These are phyloP conservation scores for Lacanobia oleracea DNA, from an alignment of 2,888 invertebrate species.

Conservation along the genomic window DNA sequence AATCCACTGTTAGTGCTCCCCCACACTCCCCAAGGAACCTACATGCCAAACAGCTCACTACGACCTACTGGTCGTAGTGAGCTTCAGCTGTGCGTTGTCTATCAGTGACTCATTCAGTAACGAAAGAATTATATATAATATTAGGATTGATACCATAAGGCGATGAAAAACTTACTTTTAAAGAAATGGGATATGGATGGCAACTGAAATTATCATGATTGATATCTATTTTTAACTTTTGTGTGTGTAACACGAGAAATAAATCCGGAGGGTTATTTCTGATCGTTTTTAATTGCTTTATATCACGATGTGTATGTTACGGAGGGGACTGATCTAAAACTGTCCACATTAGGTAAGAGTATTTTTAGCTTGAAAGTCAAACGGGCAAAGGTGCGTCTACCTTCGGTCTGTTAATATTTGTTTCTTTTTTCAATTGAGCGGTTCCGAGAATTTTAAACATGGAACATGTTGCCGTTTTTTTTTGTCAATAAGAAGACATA, in stretches of 20 bases:
- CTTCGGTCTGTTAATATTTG: background rate
- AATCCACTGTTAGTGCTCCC: too few species aligned
- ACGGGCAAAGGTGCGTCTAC: conserved; percentile 12
- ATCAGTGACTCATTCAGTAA: too few species aligned
- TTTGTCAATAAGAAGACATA: background rate
- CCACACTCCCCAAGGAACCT: too few species aligned
- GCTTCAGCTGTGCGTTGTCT: too few species aligned
- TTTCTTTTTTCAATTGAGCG: background rate
- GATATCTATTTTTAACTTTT: background rate
- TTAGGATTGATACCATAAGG: too few species aligned
- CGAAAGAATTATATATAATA: too few species aligned
- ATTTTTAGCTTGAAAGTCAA: conserved; percentile 46
- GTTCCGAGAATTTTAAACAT: background rate
- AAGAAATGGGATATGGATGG: too few species aligned
- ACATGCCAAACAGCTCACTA: too few species aligned
- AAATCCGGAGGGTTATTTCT: conserved; percentile 34
- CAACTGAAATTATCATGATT: too few species aligned
- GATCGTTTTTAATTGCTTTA: conserved; percentile 28
- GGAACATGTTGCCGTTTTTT: background rate
- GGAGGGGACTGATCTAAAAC: conserved; percentile 54
- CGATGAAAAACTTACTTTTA: too few species aligned
- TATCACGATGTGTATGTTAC: background rate
- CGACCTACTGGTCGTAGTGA: too few species aligned
- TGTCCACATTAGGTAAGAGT: conserved; percentile 32
- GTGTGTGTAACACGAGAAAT: background rate